Conservation (phyloP, 1,140 invertebrate genomes). For the Macrobrachium nipponense region DNA sequence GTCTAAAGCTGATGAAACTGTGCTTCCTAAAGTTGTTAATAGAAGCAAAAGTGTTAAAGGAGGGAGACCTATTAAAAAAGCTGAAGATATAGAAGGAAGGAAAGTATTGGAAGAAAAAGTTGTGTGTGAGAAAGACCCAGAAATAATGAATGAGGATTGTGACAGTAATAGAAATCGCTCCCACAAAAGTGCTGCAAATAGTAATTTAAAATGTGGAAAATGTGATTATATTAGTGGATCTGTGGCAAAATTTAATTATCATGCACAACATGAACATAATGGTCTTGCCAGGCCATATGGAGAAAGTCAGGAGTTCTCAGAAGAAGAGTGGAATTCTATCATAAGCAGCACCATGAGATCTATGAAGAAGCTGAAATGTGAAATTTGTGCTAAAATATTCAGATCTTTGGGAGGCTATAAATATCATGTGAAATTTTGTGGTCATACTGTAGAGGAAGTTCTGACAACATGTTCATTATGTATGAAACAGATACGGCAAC, state of each 20-base stretch:
- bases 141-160: background rate
- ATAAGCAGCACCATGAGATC: slow-evolving; percentile 11
- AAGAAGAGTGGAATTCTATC: slow-evolving; percentile 5
- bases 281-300: slow-evolving; percentile 44
- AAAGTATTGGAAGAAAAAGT: no score
- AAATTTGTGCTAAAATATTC: slow-evolving; percentile 11
- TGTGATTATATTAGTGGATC: slow-evolving; percentile 22
- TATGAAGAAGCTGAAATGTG: slow-evolving; percentile 21
- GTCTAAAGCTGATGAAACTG: no score
- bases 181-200: background rate
- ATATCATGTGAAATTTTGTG: slow-evolving; percentile 28
- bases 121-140: no score
- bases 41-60: background rate
- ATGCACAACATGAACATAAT: slow-evolving; percentile 28
- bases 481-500: slow-evolving; percentile 17
- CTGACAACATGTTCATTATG: slow-evolving; percentile 31
- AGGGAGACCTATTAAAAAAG: background rate
- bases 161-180: background rate
- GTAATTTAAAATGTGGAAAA: slow-evolving; percentile 34
- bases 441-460: slow-evolving; percentile 9
- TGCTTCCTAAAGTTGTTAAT: no score
- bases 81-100: no score
- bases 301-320: slow-evolving; percentile 31
- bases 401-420: slow-evolving; percentile 20
- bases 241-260: slow-evolving; percentile 1